These are phyloP conservation scores for Automeris io DNA, from an alignment of 2,888 invertebrate genomes.

Conservation along the genomic window DNA sequence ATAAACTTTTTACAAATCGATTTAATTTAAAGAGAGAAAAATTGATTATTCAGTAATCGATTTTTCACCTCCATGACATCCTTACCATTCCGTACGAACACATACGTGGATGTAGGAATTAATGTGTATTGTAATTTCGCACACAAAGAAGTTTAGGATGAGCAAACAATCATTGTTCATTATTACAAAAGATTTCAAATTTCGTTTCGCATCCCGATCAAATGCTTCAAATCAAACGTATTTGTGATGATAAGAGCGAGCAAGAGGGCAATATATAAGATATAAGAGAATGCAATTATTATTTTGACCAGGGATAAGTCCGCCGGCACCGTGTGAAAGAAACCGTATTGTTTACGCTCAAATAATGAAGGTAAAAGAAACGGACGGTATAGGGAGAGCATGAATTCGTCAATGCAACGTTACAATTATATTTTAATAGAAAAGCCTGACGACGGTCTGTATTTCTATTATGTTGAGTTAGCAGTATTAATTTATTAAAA, in stretches of 20 bases:
- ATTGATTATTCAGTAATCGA: too few relatives aligned
- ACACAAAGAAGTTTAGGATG: conserved; percentile 74
- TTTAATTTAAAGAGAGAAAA: too few relatives aligned
- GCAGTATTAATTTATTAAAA: too few relatives aligned
- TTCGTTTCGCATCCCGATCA: conserved; percentile 74
- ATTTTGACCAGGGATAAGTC: conserved; percentile 75
- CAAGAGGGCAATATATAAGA: conserved; percentile 40
- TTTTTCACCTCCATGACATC: too few relatives aligned
- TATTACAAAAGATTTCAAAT: conserved; percentile 75
- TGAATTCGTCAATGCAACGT: conserved; percentile 55
- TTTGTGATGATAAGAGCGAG: conserved; percentile 54
- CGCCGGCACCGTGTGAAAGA: conserved; percentile 72
- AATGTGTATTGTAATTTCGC: conserved; percentile 75
- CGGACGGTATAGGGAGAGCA: conserved; percentile 43
- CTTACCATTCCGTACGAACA: conserved; percentile 71
- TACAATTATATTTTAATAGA: conserved; percentile 58
- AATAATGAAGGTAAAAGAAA: conserved; percentile 71
- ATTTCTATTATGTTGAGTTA: conserved; percentile 28
- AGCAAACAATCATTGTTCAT: conserved; percentile 77
- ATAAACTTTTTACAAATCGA: too few relatives aligned
- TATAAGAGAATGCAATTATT: conserved; percentile 71
- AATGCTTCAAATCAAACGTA: conserved; percentile 65
- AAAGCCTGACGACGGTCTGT: conserved; percentile 32
- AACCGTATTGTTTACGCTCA: conserved; percentile 69
- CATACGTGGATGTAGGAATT: conserved; percentile 56